Base-by-base conservation (phyloP, 2,797 vertebrate genomes). In the Chromobotia macracanthus region DNA sequence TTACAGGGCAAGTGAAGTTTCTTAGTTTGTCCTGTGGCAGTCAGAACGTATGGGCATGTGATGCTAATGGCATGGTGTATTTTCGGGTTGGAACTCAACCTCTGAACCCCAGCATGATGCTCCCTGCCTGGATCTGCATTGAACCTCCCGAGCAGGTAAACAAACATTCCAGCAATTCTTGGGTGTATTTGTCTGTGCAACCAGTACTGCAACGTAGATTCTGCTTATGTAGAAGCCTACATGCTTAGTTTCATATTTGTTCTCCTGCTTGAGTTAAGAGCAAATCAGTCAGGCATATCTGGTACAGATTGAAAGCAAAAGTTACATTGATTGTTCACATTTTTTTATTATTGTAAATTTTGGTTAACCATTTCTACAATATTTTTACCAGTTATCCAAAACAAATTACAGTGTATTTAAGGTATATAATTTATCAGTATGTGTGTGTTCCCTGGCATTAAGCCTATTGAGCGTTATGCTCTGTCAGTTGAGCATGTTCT, bases 101-200 rank as follows among this genome's bases (percentile, higher is more conserved):
- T 1, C 86, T 99, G 69, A 99, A 99, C 85, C 95, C 97, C 0
- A 99, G 95, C 85, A 94, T 99, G 94, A 99, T 99, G 97, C 93
- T 99, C 73, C 97, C 97, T 0, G 97, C 97, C 0, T 99, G 97
- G 97, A 97, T 99, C 88, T 94, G 93, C 83, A 98, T 99, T n/a
- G 97, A 99, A 63, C 95, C 96, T 1, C 97, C 96, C 1, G 89
- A 90, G 48, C 96, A 97, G 96, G 97, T 97, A 83, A 63, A 64
- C 28, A 41, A 25, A 12, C 58, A 13, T 51, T 41, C 23, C 31
- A n/a, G 9, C 19, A 55, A 8, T 55, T 4, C 8, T 28, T 60
- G 10, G 35, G 3, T 48, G 6, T 75, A 56, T 38, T 5, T 68
- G 55, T 4, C 60, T 35, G 48, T 28, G n/a, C 21, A 76, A n/a